A percentile compares a stretch with the other conserved stretches of the same genome.
These are phyloP conservation scores for Rhizomys pruinosus DNA, from an alignment of 2,113 vertebrate species.

Conservation along the genomic window DNA sequence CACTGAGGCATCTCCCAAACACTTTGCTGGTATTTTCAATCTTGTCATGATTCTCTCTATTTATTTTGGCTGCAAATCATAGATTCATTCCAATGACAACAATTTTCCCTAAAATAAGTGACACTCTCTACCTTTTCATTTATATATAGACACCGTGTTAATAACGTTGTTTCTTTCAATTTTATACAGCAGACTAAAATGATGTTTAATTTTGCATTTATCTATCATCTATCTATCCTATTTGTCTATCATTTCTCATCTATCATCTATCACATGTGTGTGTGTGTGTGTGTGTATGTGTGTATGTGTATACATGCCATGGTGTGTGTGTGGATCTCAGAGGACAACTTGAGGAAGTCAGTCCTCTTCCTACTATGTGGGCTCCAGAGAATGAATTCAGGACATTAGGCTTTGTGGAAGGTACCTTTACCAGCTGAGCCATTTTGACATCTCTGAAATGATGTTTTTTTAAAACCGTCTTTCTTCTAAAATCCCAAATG, in stretches of 20 bases:
- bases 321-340: background rate
- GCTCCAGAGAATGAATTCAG: background rate
- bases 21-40: background rate
- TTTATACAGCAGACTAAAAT: slow-evolving; percentile 19
- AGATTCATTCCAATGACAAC: slow-evolving; percentile 33
- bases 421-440: too few relatives aligned
- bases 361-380: background rate
- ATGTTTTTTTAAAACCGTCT: background rate
- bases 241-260: background rate
- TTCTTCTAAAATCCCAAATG: background rate
- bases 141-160: too few relatives aligned
- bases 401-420: background rate
- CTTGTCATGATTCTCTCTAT: background rate
- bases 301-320: background rate
- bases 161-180: too few relatives aligned
- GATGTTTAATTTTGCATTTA: background rate
- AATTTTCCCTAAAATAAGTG: slow-evolving; percentile 46
- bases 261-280: background rate
- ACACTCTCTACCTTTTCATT: slow-evolving; percentile 37
- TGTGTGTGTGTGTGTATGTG: background rate
- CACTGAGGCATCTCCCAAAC: background rate
- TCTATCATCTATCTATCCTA: background rate
- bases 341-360: background rate
- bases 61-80: background rate
- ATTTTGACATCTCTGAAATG: too few relatives aligned